A percentile compares a stretch with the other conserved stretches of the same genome.
phyloP scores from a whole-genome alignment of 2,797 vertebrate species.

The Rachycentron canadum region DNA sequence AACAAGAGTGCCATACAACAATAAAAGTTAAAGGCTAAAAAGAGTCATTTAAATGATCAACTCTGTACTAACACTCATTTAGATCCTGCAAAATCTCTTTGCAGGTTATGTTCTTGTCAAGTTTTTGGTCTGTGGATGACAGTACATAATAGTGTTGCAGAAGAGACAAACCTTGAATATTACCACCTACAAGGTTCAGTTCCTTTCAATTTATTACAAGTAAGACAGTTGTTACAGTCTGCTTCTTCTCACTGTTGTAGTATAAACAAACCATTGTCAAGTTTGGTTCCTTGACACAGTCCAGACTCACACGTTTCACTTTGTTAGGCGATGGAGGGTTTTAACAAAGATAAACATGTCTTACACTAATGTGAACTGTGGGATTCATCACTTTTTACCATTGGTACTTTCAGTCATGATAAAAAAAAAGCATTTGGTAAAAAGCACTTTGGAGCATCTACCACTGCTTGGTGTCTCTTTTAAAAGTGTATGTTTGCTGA shows the following conservation, averaged over 20 bases:
- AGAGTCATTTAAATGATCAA: neutral
- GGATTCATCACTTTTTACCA: conserved; percentile 53
- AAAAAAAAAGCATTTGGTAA: conserved; percentile 1
- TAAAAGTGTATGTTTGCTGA: neutral
- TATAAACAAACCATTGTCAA: conserved; percentile 40
- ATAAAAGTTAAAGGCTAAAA: neutral
- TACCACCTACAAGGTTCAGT: conserved; percentile 19
- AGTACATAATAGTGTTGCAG: neutral
- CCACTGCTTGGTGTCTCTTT: neutral
- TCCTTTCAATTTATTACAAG: conserved; percentile 31
- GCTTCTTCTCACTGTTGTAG: conserved; percentile 17
- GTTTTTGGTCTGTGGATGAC: neutral
- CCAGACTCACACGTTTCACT: conserved; percentile 47
- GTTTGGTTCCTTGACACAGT: conserved; percentile 46
- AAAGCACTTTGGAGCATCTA: conserved; percentile 2
- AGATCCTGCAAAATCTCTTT: conserved; percentile 1
- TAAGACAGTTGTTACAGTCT: conserved; percentile 26
- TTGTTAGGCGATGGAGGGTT: conserved; percentile 43
- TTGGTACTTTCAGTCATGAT: conserved; percentile 11
- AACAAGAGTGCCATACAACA: conserved; percentile 21
- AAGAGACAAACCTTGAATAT: conserved; percentile 8
- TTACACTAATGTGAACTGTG: conserved; percentile 29
- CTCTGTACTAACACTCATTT: neutral
- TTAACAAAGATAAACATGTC: conserved; percentile 60
- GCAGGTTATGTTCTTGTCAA: neutral